These are phyloP conservation scores for Agonum fuliginosum DNA, from an alignment of 2,888 invertebrate species.

Conservation along the genomic window DNA sequence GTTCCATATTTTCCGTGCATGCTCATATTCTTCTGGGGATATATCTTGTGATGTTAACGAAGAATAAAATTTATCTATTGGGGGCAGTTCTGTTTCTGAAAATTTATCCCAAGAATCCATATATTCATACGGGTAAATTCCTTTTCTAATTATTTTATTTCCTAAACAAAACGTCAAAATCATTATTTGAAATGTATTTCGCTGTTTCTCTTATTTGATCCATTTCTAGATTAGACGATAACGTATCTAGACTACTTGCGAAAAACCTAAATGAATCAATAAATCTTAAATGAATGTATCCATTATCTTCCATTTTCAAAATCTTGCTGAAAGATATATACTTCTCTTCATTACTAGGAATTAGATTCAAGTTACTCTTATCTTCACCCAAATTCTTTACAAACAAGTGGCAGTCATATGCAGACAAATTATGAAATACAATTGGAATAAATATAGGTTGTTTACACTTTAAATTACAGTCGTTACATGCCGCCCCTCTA, in stretches of 20 bases:
- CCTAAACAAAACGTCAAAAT: too few species aligned
- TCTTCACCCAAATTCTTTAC: constrained; percentile 63
- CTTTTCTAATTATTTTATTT: constrained; percentile 63
- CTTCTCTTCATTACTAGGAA: constrained; percentile 67
- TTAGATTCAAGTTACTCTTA: constrained; percentile 63
- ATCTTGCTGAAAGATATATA: constrained; percentile 68
- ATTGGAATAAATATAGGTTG: constrained; percentile 65
- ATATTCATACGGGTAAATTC: constrained; percentile 66
- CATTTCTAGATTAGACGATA: too few species aligned
- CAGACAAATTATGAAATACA: constrained; percentile 66
- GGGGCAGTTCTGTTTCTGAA: constrained; percentile 58
- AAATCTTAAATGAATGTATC: too few species aligned
- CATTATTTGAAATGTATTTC: too few species aligned
- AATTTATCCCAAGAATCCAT: constrained; percentile 60
- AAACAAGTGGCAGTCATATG: constrained; percentile 67
- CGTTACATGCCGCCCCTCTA: constrained; percentile 64
- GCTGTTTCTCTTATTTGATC: too few species aligned
- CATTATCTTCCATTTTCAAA: too few species aligned
- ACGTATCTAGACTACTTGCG: too few species aligned
- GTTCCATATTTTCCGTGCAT: constrained; percentile 66
- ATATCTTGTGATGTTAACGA: constrained; percentile 60
- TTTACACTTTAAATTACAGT: constrained; percentile 67
- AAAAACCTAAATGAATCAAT: too few species aligned
- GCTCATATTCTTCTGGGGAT: constrained; percentile 63
- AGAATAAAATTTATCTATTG: constrained; percentile 61